phyloP scores from a whole-genome alignment of 2,797 vertebrate genomes.

The Phalloptychus januarius region DNA sequence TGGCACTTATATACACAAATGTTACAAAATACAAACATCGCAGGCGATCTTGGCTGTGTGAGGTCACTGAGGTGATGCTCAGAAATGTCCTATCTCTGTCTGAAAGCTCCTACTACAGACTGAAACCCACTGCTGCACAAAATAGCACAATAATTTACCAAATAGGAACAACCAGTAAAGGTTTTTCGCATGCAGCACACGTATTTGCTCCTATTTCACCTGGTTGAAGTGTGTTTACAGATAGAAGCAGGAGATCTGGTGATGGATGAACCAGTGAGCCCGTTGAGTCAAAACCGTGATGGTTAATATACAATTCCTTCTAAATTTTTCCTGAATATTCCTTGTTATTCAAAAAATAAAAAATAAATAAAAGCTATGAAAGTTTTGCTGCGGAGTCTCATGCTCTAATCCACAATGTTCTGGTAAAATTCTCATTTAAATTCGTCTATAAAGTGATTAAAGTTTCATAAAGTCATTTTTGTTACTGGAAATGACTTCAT shows the following conservation, averaged over 20 bases:
- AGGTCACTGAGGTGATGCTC: constrained; percentile 51
- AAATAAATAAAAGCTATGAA: background rate
- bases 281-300: background rate
- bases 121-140: background rate
- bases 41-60: constrained; percentile 11
- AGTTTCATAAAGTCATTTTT: background rate
- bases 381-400: background rate
- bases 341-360: background rate
- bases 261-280: background rate
- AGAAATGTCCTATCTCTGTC: constrained; percentile 35
- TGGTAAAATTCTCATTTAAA: background rate
- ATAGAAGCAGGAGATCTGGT: background rate
- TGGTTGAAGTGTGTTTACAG: constrained; percentile 8
- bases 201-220: constrained; percentile 19
- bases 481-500: background rate
- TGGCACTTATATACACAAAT: constrained; percentile 8
- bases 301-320: background rate
- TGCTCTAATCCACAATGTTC: background rate
- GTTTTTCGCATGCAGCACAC: background rate
- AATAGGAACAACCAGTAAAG: background rate
- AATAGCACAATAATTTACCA: background rate
- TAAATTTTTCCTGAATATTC: background rate
- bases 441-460: background rate
- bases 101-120: constrained; percentile 46
- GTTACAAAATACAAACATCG: constrained; percentile 14